Evolutionary conservation across 2,888 invertebrate species (phyloP).

Genomic region (Suillia variegata): DNA sequence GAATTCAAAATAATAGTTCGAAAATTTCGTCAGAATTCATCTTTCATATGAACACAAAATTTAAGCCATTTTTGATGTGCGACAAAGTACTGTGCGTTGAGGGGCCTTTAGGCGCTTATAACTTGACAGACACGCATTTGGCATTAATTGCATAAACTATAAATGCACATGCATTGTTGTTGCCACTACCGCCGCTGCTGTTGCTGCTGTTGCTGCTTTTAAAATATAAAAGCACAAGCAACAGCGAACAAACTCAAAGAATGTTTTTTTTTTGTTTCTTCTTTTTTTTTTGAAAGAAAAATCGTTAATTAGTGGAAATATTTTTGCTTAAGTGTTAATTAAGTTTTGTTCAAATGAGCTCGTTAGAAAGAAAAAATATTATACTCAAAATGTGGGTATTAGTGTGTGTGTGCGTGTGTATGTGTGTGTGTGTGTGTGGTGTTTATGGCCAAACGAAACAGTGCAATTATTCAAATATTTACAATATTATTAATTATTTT

Average conservation of each 20-base stretch:
- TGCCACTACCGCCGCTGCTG: conserved; percentile 16
- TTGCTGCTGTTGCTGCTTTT: conserved; percentile 12
- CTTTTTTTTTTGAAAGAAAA: too few relatives aligned
- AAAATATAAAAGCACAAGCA: not conserved
- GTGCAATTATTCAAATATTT: conserved; percentile 30
- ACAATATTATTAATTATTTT: conserved; percentile 31
- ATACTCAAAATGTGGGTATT: not conserved
- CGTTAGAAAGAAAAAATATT: conserved; percentile 30
- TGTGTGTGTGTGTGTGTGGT: not conserved
- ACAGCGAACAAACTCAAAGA: conserved; percentile 18
- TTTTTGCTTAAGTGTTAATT: conserved; percentile 44
- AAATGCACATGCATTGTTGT: conserved; percentile 30
- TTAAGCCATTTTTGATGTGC: too few relatives aligned
- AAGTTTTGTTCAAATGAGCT: conserved; percentile 37
- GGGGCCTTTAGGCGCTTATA: too few relatives aligned
- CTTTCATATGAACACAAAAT: too few relatives aligned
- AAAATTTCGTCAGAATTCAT: too few relatives aligned
- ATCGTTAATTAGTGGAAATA: conserved; percentile 45
- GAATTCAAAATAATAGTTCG: too few relatives aligned
- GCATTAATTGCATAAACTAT: conserved; percentile 48
- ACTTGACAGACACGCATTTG: conserved; percentile 56
- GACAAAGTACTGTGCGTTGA: too few relatives aligned
- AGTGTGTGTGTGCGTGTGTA: not conserved
- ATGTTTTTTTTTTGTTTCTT: too few relatives aligned
- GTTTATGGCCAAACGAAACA: not conserved